Conservation (phyloP, 2,888 invertebrate species). For the Ceramica pisi region DNA sequence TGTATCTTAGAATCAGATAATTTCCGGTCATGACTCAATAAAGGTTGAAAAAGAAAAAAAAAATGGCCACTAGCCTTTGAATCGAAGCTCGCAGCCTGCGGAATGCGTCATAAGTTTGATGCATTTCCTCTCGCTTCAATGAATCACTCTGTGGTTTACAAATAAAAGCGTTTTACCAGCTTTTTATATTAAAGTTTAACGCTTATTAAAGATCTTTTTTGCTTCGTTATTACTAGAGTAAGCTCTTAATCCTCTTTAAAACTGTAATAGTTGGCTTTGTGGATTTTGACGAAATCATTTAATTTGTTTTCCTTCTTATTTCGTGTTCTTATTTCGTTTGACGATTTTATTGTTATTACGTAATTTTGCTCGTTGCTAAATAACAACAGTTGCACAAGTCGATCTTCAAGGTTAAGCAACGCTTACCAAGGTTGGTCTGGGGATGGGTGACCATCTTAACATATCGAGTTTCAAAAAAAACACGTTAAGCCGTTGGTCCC, state of each 20-base stretch:
- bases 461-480: too few species aligned
- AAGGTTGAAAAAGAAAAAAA: conserved; percentile 34
- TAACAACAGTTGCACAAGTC: too few species aligned
- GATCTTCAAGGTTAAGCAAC: too few species aligned
- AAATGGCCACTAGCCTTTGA: conserved; percentile 28
- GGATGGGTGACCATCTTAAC: too few species aligned
- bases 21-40: conserved; percentile 54
- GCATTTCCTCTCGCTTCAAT: conserved; percentile 52
- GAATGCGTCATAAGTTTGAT: conserved; percentile 40
- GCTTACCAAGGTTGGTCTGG: too few species aligned
- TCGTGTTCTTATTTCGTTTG: not conserved
- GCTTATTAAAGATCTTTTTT: conserved; percentile 34
- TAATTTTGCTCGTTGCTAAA: too few species aligned
- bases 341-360: not conserved
- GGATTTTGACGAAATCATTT: conserved; percentile 23
- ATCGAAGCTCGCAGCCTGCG: conserved; percentile 14
- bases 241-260: conserved; percentile 36
- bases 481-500: too few species aligned
- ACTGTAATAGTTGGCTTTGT: conserved; percentile 15
- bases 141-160: conserved; percentile 40
- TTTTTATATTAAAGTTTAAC: conserved; percentile 30
- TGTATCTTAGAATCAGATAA: conserved; percentile 52
- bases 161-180: conserved; percentile 36
- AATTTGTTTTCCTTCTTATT: conserved; percentile 25
- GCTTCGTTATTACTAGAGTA: conserved; percentile 35